Percentiles rank a stretch among this genome's conserved stretches.
Conservation (phyloP, 2,888 invertebrate species). For the Prenolepis imparis region DNA sequence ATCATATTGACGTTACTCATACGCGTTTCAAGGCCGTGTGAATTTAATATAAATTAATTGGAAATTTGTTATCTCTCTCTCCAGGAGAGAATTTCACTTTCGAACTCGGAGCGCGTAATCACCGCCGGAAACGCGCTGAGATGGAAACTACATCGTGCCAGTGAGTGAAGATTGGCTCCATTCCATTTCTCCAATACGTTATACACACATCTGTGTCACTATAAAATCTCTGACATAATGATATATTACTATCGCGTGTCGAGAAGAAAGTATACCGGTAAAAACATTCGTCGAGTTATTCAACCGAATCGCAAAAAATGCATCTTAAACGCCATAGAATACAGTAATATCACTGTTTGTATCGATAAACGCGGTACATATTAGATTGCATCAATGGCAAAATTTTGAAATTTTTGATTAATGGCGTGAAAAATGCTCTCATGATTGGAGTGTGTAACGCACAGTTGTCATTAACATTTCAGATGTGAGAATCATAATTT, state of each 20-base stretch:
- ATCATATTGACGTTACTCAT: constrained; percentile 41
- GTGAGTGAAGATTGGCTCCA: constrained; percentile 61
- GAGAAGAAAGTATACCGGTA: constrained; percentile 66
- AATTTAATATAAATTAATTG: constrained; percentile 52
- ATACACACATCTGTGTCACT: constrained; percentile 61
- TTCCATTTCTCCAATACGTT: constrained; percentile 71
- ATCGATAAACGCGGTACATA: constrained; percentile 19
- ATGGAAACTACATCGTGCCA: constrained; percentile 63
- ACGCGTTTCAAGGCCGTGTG: constrained; percentile 24
- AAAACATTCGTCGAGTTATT: constrained; percentile 56
- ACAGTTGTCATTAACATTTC: constrained; percentile 53
- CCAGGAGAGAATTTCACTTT: constrained; percentile 32
- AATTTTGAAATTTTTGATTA: constrained; percentile 25
- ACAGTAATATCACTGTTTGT: constrained; percentile 31
- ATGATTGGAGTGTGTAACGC: not conserved
- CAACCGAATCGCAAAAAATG: constrained; percentile 51
- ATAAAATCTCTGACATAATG: constrained; percentile 66
- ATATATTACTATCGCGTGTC: constrained; percentile 64
- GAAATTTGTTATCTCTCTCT: constrained; percentile 40
- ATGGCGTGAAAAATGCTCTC: not conserved
- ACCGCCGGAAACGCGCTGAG: constrained; percentile 45
- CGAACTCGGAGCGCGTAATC: constrained; percentile 18
- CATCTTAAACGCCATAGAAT: constrained; percentile 40
- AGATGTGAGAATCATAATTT: constrained; percentile 44
- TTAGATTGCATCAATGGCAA: constrained; percentile 12